phyloP scores from a whole-genome alignment of 2,113 vertebrate species.

The Brevimyrus niger region DNA sequence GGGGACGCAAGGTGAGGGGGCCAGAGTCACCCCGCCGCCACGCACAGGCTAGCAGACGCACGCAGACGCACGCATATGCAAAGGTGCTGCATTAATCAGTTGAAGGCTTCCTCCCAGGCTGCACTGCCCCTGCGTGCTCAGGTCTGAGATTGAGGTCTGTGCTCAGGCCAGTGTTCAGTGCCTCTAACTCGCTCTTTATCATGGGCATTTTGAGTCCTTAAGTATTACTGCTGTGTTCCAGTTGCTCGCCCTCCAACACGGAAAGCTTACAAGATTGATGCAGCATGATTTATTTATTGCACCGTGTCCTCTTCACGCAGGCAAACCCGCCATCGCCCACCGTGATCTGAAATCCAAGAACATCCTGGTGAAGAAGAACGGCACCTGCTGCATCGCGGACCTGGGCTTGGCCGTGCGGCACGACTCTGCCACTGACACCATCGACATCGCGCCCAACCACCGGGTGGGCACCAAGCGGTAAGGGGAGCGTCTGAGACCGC shows the following conservation, averaged over 20 bases:
- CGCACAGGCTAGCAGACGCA: not conserved
- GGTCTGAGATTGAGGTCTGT: not conserved
- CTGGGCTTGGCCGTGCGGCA: conserved; percentile 75
- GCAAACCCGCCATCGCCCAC: conserved; percentile 78
- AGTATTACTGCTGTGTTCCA: not conserved
- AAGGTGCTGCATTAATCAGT: too few relatives aligned
- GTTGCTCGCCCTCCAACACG: not conserved
- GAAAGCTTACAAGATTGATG: not conserved
- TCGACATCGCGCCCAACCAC: conserved; percentile 81
- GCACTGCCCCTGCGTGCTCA: too few relatives aligned
- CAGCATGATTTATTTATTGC: not conserved
- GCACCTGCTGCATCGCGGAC: conserved; percentile 78
- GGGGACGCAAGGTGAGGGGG: conserved; percentile 72
- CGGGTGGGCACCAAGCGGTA: conserved; percentile 84
- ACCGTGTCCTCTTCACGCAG: conserved; percentile 37
- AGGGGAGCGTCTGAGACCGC: not conserved
- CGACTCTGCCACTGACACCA: conserved; percentile 78
- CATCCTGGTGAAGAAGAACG: conserved; percentile 80
- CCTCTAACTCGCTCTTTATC: not conserved
- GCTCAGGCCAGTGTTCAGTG: not conserved
- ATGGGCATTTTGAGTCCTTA: not conserved
- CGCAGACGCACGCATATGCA: not conserved
- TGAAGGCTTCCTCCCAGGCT: too few relatives aligned
- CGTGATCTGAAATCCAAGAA: conserved; percentile 84
- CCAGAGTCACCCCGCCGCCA: not conserved